Percentiles rank a stretch among this genome's conserved stretches.
Conservation (phyloP, 2,888 invertebrate species). For the Homarus gammarus region DNA sequence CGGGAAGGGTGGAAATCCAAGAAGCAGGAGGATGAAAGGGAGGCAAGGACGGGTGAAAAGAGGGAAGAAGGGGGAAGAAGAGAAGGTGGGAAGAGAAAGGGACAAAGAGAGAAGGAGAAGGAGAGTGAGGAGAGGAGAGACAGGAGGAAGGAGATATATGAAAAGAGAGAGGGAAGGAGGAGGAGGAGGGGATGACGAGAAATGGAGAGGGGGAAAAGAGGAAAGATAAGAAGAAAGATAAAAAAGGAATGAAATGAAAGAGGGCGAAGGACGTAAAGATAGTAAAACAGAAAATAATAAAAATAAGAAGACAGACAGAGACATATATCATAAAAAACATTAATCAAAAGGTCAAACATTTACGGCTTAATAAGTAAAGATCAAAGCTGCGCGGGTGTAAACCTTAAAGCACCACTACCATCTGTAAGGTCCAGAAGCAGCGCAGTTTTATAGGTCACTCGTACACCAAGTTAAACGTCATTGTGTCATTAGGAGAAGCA, state of each 20-base stretch:
- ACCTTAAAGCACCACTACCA: too few relatives aligned
- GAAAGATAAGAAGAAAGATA: not conserved
- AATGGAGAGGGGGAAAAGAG: not conserved
- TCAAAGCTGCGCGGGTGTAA: not conserved
- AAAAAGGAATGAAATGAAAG: not conserved
- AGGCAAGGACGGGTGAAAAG: not conserved
- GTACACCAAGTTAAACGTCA: too few relatives aligned
- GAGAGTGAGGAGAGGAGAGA: not conserved
- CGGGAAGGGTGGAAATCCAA: too few relatives aligned
- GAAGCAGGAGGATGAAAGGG: too few relatives aligned
- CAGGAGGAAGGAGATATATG: not conserved
- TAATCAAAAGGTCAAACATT: too few relatives aligned
- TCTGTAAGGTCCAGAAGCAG: too few relatives aligned
- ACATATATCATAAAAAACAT: too few relatives aligned
- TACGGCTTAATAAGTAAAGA: not conserved
- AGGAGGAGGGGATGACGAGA: not conserved
- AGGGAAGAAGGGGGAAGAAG: not conserved
- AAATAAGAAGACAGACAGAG: slow-evolving; percentile 20
- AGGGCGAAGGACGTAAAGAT: not conserved
- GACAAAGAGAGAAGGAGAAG: too few relatives aligned
- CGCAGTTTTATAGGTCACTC: too few relatives aligned
- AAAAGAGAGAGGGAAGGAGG: not conserved
- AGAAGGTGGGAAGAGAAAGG: not conserved
- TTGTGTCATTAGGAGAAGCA: too few relatives aligned
- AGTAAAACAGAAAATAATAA: not conserved